phyloP scores from a whole-genome alignment of 2,888 invertebrate species.

The Exocentrus adspersus region DNA sequence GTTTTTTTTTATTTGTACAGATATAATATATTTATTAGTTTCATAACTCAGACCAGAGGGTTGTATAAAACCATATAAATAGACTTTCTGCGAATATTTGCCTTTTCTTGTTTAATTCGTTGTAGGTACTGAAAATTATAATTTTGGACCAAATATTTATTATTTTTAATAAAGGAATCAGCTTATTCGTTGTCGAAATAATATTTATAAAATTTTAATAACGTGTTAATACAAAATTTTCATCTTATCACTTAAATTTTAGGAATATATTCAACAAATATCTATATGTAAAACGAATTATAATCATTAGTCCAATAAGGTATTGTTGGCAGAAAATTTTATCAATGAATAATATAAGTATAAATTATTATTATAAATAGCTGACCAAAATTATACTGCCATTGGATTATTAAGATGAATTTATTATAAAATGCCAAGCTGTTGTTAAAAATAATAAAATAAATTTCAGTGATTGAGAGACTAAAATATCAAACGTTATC shows the following conservation, averaged over 20 bases:
- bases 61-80: conserved; percentile 64
- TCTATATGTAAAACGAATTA: conserved; percentile 21
- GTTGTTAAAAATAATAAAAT: conserved; percentile 41
- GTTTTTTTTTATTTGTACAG: conserved; percentile 54
- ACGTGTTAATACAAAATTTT: not conserved
- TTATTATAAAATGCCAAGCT: conserved; percentile 46
- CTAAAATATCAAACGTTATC: conserved; percentile 49
- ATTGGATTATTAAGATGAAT: conserved; percentile 38
- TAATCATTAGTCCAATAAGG: conserved; percentile 26
- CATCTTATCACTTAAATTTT: conserved; percentile 20
- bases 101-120: conserved; percentile 46
- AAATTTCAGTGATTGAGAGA: conserved; percentile 39
- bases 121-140: conserved; percentile 46
- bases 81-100: conserved; percentile 52
- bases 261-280: conserved; percentile 17
- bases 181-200: conserved; percentile 40
- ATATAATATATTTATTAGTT: conserved; percentile 57
- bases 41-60: conserved; percentile 35
- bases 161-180: conserved; percentile 35
- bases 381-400: conserved; percentile 49
- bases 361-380: conserved; percentile 26
- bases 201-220: conserved; percentile 32
- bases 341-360: conserved; percentile 17
- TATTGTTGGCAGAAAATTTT: conserved; percentile 44
- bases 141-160: conserved; percentile 46